Conservation (phyloP, 2,113 vertebrate genomes). For the Grantiella picta region DNA sequence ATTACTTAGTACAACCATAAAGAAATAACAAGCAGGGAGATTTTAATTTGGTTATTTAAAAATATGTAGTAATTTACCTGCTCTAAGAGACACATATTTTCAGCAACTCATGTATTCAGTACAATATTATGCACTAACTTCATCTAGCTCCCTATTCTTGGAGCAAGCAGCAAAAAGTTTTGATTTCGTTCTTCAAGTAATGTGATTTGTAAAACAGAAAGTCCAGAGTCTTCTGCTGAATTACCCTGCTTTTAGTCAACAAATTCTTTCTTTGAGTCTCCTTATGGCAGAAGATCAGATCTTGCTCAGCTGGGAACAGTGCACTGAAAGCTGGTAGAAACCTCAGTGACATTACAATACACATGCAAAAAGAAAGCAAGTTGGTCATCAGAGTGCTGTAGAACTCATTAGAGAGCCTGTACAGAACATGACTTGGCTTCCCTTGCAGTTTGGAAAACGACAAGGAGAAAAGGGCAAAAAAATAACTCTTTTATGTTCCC, state of each 20-base stretch:
- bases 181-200: not conserved
- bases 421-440: not conserved
- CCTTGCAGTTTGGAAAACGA: not conserved
- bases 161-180: not conserved
- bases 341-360: not conserved
- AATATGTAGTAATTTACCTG: not conserved
- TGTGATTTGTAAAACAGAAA: not conserved
- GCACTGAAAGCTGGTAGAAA: not conserved
- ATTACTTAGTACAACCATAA: not conserved
- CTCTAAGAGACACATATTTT: not conserved
- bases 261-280: not conserved
- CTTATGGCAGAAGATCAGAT: not conserved
- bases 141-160: not conserved
- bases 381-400: not conserved
- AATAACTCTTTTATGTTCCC: not conserved
- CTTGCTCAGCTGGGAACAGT: not conserved
- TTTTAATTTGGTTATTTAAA: constrained; percentile 37
- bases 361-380: not conserved
- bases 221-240: not conserved
- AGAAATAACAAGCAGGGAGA: not conserved
- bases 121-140: not conserved
- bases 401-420: not conserved
- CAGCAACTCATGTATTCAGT: not conserved
- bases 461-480: not conserved
- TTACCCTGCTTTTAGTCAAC: not conserved